phyloP scores from a whole-genome alignment of 1,140 invertebrate genomes.

The Scaptomyza graminum region DNA sequence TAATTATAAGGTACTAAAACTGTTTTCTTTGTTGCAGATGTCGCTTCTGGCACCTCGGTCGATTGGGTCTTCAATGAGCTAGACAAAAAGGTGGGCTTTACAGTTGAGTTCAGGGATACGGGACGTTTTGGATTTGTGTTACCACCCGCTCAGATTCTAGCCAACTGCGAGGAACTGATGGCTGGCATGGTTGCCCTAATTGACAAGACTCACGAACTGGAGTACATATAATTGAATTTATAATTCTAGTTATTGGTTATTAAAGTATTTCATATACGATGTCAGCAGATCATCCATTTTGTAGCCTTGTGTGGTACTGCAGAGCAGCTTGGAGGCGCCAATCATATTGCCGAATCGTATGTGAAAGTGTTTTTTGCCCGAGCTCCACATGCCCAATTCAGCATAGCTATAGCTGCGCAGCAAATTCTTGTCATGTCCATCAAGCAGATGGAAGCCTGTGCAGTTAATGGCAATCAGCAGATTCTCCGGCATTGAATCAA shows the following conservation, averaged over 20 bases:
- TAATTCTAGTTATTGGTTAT: slow-evolving; percentile 18
- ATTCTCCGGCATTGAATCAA: slow-evolving; percentile 92
- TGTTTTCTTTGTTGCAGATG: slow-evolving; percentile 47
- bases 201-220: slow-evolving; percentile 66
- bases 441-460: slow-evolving; percentile 94
- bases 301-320: slow-evolving; percentile 96
- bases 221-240: slow-evolving; percentile 45
- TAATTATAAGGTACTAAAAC: neutral
- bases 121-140: slow-evolving; percentile 94
- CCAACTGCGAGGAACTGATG: slow-evolving; percentile 92
- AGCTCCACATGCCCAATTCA: slow-evolving; percentile 96
- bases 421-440: slow-evolving; percentile 92
- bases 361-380: slow-evolving; percentile 97
- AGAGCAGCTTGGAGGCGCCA: slow-evolving; percentile 93
- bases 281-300: slow-evolving; percentile 99
- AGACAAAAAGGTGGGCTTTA: slow-evolving; percentile 87
- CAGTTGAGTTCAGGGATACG: slow-evolving; percentile 87
- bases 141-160: slow-evolving; percentile 91
- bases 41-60: slow-evolving; percentile 86
- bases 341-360: slow-evolving; percentile 96
- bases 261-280: slow-evolving; percentile 88
- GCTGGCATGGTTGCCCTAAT: slow-evolving; percentile 91
- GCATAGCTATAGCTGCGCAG: slow-evolving; percentile 91
- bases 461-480: slow-evolving; percentile 96
- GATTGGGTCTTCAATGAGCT: slow-evolving; percentile 88